Conservation (phyloP, 2,797 vertebrate species). For the Naso thynnoides region DNA sequence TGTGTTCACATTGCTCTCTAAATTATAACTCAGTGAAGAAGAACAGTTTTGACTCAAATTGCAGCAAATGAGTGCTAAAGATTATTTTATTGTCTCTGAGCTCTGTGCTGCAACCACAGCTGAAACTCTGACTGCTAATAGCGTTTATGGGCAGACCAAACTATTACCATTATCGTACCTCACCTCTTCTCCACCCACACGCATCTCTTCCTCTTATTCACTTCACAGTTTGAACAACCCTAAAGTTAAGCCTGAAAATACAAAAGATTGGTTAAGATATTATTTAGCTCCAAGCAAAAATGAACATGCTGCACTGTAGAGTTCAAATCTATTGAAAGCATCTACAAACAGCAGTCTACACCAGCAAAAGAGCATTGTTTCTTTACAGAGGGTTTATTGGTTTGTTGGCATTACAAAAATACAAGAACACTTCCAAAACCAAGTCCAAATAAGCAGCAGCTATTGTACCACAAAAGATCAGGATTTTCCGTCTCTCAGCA, state of each 20-base stretch:
- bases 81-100: not conserved
- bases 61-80: not conserved
- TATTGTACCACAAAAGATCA: conserved; percentile 1
- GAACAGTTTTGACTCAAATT: not conserved
- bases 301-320: not conserved
- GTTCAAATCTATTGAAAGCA: not conserved
- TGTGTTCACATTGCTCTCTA: not conserved
- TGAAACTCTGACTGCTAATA: not conserved
- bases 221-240: not conserved
- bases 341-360: too few relatives aligned
- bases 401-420: conserved; percentile 7
- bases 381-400: not conserved
- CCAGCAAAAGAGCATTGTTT: not conserved
- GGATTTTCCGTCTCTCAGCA: conserved; percentile 9
- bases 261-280: not conserved
- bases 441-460: conserved; percentile 23
- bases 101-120: not conserved
- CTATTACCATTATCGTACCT: not conserved
- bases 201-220: not conserved
- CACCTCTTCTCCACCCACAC: too few relatives aligned
- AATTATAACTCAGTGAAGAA: not conserved
- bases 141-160: not conserved
- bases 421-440: conserved; percentile 15
- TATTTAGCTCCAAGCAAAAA: not conserved
- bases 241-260: too few relatives aligned